phyloP scores from a whole-genome alignment of 2,797 vertebrate species.

The Pipistrellus pygmaeus region DNA sequence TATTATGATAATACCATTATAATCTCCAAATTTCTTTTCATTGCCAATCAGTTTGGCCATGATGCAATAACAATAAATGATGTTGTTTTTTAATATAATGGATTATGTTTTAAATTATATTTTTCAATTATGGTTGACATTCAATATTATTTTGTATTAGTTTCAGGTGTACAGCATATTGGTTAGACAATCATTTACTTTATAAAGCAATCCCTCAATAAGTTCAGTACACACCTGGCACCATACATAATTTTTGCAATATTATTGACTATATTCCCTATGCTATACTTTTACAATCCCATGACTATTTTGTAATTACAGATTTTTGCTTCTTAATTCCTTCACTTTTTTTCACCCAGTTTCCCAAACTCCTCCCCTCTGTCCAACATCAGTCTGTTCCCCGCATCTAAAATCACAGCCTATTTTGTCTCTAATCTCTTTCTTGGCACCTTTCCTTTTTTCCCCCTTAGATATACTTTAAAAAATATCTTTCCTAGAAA shows the following conservation, averaged over 20 bases:
- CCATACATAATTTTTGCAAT: neutral
- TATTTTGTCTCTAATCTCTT: conserved; percentile 5
- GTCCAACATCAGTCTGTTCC: neutral
- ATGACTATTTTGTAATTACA: neutral
- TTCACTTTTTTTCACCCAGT: neutral
- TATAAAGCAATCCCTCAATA: neutral
- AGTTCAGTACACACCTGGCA: neutral
- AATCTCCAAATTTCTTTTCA: neutral
- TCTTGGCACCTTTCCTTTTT: neutral
- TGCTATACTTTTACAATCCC: neutral
- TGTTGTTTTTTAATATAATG: neutral
- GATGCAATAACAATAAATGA: neutral
- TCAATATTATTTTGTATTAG: neutral
- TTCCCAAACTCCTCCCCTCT: neutral
- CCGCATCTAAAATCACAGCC: neutral
- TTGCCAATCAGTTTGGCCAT: neutral
- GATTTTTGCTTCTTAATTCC: neutral
- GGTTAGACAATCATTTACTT: neutral
- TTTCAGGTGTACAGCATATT: neutral
- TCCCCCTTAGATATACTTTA: neutral
- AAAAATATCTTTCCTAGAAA: conserved; percentile 32
- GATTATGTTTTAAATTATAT: neutral
- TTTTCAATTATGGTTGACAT: neutral
- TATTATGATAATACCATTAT: neutral
- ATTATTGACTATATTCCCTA: neutral